Evolutionary conservation across 92 coral and sea anemone genomes (phyloP).

Genomic region (Siderastrea siderea): DNA sequence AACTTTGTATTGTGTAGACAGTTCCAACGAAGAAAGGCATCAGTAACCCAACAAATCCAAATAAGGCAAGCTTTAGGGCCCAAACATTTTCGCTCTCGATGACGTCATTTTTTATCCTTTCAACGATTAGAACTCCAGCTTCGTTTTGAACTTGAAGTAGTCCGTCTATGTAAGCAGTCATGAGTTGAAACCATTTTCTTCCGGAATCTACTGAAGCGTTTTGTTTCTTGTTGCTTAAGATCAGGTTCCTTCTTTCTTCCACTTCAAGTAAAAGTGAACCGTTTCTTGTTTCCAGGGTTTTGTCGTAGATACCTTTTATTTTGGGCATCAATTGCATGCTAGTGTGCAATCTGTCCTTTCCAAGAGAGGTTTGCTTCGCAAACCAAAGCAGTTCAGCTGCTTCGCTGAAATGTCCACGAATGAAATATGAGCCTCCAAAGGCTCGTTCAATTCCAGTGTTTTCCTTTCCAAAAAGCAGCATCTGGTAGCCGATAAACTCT

Average conservation of each 20-base stretch:
- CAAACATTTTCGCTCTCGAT: slow-evolving; percentile 20
- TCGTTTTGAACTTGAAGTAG: slow-evolving; percentile 66
- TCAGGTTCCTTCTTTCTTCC: slow-evolving; percentile 45
- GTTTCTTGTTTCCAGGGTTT: slow-evolving; percentile 5
- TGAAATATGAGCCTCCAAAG: slow-evolving; percentile 76
- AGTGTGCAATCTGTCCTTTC: slow-evolving; percentile 35
- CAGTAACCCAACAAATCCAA: slow-evolving; percentile 54
- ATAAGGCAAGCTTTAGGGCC: slow-evolving; percentile 19
- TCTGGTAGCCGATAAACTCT: slow-evolving; percentile 65
- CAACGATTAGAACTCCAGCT: slow-evolving; percentile 42
- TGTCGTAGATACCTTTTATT: slow-evolving; percentile 17
- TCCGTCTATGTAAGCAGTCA: slow-evolving; percentile 72
- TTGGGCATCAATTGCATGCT: slow-evolving; percentile 73
- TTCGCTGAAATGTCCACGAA: slow-evolving; percentile 59
- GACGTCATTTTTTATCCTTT: slow-evolving; percentile 14
- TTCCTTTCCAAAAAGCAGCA: slow-evolving; percentile 75
- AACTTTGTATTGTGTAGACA: slow-evolving; percentile 71
- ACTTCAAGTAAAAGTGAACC: neutral
- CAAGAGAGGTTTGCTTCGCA: slow-evolving; percentile 61
- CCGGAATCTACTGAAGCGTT: slow-evolving; percentile 30
- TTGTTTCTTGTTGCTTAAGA: slow-evolving; percentile 47
- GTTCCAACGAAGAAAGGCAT: slow-evolving; percentile 64
- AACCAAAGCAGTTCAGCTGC: slow-evolving; percentile 67
- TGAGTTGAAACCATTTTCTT: slow-evolving; percentile 58
- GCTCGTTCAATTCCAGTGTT: slow-evolving; percentile 78